These are phyloP conservation scores for Drosophila tsacasi DNA, from an alignment of 1,140 invertebrate species.

Conservation along the genomic window DNA sequence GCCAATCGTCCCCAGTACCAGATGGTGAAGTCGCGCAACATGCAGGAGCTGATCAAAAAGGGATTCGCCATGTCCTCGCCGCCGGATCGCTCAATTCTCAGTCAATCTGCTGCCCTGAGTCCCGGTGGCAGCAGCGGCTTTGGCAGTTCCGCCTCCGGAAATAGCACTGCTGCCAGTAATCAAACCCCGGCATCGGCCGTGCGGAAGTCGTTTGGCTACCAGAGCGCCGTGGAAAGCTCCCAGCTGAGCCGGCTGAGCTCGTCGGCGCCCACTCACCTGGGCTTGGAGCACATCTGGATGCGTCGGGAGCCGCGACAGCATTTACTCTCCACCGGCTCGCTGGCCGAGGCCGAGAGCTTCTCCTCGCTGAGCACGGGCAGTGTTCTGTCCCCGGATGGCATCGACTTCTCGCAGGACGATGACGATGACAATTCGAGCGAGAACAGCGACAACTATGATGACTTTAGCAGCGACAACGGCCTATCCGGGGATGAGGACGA, in stretches of 20 bases:
- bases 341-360: slow-evolving; percentile 94
- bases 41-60: slow-evolving; percentile 87
- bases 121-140: slow-evolving; percentile 79
- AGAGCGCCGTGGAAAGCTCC: slow-evolving; percentile 56
- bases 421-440: slow-evolving; percentile 94
- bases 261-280: slow-evolving; percentile 92
- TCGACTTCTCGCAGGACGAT: slow-evolving; percentile 93
- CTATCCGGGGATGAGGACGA: slow-evolving; percentile 91
- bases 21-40: slow-evolving; percentile 85
- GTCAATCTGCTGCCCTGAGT: slow-evolving; percentile 86
- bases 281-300: slow-evolving; percentile 91
- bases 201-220: slow-evolving; percentile 73
- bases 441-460: slow-evolving; percentile 93
- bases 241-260: slow-evolving; percentile 90
- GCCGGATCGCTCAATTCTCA: slow-evolving; percentile 85
- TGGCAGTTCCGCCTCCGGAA: slow-evolving; percentile 62
- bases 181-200: slow-evolving; percentile 38
- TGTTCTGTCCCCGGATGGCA: slow-evolving; percentile 92
- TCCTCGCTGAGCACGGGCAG: slow-evolving; percentile 94
- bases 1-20: slow-evolving; percentile 88
- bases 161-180: slow-evolving; percentile 45
- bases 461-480: slow-evolving; percentile 93
- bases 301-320: slow-evolving; percentile 93
- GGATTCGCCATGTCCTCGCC: slow-evolving; percentile 86
- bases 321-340: slow-evolving; percentile 93